These are phyloP conservation scores for Poeciliopsis gracilis DNA, from an alignment of 2,797 vertebrate species.

Conservation along the genomic window DNA sequence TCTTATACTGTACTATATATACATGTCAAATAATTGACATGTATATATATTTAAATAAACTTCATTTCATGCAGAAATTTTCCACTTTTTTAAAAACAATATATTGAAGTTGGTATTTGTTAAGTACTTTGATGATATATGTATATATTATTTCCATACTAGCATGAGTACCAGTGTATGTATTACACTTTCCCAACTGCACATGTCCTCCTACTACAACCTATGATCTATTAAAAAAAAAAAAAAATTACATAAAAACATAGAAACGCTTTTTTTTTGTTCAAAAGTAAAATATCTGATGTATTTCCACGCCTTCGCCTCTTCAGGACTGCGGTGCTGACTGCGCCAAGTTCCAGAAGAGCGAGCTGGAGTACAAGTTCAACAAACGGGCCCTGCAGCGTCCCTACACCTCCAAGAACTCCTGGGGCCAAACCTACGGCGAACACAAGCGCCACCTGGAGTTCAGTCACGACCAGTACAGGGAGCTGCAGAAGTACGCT, in stretches of 20 bases:
- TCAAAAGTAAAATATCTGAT: background rate
- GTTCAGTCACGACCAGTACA: constrained; percentile 92
- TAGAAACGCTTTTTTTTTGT: background rate
- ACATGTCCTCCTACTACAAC: background rate
- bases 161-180: too few species aligned
- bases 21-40: background rate
- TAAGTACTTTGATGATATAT: background rate
- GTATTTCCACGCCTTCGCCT: background rate
- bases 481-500: constrained; percentile 89
- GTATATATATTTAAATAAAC: background rate
- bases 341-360: constrained; percentile 97
- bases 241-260: background rate
- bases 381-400: constrained; percentile 78
- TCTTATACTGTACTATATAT: background rate
- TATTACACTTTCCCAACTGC: too few species aligned
- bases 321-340: constrained; percentile 91
- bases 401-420: constrained; percentile 76
- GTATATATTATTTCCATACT: too few species aligned
- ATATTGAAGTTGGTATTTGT: background rate
- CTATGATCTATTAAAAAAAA: background rate
- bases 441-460: constrained; percentile 95
- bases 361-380: constrained; percentile 86
- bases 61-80: background rate
- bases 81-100: too few species aligned
- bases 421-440: constrained; percentile 90